phyloP scores from a whole-genome alignment of 2,797 vertebrate genomes.

The Alfaro cultratus region DNA sequence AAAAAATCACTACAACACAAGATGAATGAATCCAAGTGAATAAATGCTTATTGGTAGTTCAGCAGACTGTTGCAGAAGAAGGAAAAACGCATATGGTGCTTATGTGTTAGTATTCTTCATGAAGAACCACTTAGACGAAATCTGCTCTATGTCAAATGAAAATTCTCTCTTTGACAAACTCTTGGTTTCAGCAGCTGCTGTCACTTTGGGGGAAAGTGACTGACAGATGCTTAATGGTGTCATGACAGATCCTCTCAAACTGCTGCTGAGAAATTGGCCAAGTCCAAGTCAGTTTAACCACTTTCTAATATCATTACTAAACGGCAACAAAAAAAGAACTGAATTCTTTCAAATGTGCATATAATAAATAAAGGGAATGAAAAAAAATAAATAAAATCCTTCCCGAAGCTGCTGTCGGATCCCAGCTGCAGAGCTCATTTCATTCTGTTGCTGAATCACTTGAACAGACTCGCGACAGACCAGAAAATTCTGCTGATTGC shows the following conservation, averaged over 20 bases:
- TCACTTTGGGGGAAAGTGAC: neutral
- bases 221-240: neutral
- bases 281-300: neutral
- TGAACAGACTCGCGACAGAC: neutral
- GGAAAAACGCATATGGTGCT: neutral
- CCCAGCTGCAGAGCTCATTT: neutral
- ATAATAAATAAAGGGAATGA: neutral
- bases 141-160: neutral
- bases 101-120: neutral
- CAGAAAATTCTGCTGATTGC: conserved; percentile 22
- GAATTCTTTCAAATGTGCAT: neutral
- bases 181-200: conserved; percentile 9
- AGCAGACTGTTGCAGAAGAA: neutral
- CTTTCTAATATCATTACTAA: neutral
- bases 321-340: neutral
- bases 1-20: neutral
- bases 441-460: conserved; percentile 17
- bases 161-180: neutral
- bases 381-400: neutral
- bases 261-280: conserved; percentile 1
- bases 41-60: neutral
- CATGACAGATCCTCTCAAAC: conserved; percentile 3
- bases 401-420: neutral
- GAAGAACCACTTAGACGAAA: neutral
- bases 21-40: neutral